These are phyloP conservation scores for Pachypsylla venusta DNA, from an alignment of 1,140 invertebrate genomes.

Conservation along the genomic window DNA sequence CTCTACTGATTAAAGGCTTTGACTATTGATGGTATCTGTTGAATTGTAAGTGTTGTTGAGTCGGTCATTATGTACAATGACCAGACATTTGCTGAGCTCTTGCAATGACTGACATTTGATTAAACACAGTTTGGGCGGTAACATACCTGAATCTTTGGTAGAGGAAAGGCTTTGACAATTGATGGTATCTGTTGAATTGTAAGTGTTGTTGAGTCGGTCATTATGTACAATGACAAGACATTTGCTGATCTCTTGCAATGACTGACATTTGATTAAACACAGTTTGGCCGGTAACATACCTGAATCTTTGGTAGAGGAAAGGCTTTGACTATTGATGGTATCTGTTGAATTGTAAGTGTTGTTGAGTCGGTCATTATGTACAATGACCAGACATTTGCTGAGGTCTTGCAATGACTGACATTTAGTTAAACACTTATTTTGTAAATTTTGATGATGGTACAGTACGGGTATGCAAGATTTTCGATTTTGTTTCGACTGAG, in stretches of 20 bases:
- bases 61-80: not conserved
- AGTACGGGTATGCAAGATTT: not conserved
- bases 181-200: not conserved
- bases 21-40: not conserved
- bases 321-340: not conserved
- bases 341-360: conserved; percentile 5
- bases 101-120: conserved; percentile 4
- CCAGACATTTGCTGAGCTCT: conserved; percentile 2
- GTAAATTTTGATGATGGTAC: not conserved
- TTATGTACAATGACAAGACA: not conserved
- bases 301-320: conserved; percentile 5
- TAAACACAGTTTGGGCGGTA: no score
- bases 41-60: conserved; percentile 5
- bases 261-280: not conserved
- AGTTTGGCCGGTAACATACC: not conserved
- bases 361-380: not conserved
- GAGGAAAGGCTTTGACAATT: not conserved
- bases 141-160: conserved; percentile 3
- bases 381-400: not conserved
- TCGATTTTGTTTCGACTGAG: not conserved
- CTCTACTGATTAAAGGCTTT: not conserved
- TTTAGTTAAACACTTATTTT: not conserved
- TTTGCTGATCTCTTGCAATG: conserved; percentile 1
- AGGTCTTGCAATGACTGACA: conserved; percentile 4
- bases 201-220: not conserved